Evolutionary conservation across 2,113 vertebrate species (phyloP), one percentile per base, ranked within the genome.

Genomic region (Noturus placidus): DNA sequence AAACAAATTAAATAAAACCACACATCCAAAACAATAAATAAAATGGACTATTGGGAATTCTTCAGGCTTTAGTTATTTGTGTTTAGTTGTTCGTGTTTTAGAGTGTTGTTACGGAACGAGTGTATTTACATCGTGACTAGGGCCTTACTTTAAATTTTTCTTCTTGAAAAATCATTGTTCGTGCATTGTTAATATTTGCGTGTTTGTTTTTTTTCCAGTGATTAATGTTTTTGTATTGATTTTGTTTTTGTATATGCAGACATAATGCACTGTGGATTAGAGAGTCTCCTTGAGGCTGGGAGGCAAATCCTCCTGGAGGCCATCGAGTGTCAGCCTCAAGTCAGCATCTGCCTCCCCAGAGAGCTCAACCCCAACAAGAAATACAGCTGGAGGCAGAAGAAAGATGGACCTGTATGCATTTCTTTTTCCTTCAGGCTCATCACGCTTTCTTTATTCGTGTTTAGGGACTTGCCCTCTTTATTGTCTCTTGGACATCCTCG

Each of bases 331-430:
- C 97, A 96, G 91, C 87, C 91, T 25, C 65, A 87, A 89, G 92
- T 94, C 67, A 97, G 95, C 93, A 94, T 99, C 87, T 93, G 95
- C 85, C 95, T 99, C 70, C 96, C 98, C 0, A 93, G 98, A 87
- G 96, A 96, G 33, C 94, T 99, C 90, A 96, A 97, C 91, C 97
- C 97, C 89, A 96, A 96, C 95, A 99, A 97, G 94, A 98, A 97
- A 87, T 99, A 99, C 93, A 99, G 98, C 96, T 99, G 98, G 98
- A 98, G 97, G 95, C 97, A 96, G 92, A 97, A 97, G 94, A 99
- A 97, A 88, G 97, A 97, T 42, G 96, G 97, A 88, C 96, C 96
- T 9, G 98, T 99, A 93, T 95, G 92, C 22, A 52, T 74, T 57
- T 6, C 27, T 82, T 42, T 90, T 87, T 70, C n/a, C 70, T 59